Evolutionary conservation across 2,888 invertebrate species (phyloP).

Genomic region (Aspidiotus destructor): DNA sequence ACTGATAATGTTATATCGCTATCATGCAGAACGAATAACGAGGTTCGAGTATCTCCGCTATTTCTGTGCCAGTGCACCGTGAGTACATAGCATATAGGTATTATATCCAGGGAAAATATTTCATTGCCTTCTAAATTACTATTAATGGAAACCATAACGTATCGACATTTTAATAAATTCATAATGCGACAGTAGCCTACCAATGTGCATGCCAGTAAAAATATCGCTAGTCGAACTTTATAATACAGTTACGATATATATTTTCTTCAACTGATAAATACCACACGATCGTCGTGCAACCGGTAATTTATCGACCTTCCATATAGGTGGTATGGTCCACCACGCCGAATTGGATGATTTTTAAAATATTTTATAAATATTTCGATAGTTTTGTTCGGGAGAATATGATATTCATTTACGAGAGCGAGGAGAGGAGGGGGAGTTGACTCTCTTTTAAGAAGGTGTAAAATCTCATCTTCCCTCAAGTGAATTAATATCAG

Average conservation of each 20-base stretch:
- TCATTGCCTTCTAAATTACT: slow-evolving; percentile 2
- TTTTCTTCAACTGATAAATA: neutral
- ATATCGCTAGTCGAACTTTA: no score
- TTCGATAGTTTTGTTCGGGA: no score
- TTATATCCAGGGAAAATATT: neutral
- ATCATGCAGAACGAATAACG: neutral
- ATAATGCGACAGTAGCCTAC: neutral
- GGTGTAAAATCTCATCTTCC: no score
- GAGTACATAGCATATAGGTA: neutral
- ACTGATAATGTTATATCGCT: neutral
- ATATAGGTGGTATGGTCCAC: no score
- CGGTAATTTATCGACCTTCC: neutral
- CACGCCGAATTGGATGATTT: no score
- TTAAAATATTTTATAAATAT: no score
- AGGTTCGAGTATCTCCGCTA: neutral
- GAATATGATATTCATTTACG: no score
- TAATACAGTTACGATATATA: neutral
- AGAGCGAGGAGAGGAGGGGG: no score
- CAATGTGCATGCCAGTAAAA: no score
- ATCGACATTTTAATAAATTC: slow-evolving; percentile 1
- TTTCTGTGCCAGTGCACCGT: no score
- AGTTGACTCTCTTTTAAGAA: no score
- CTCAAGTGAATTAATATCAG: no score
- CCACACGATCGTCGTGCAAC: neutral
- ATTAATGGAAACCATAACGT: slow-evolving; percentile 2